A percentile compares a stretch with the other conserved stretches of the same genome.
phyloP scores from a whole-genome alignment of 2,888 invertebrate genomes.

The Ferrisia virgata region DNA sequence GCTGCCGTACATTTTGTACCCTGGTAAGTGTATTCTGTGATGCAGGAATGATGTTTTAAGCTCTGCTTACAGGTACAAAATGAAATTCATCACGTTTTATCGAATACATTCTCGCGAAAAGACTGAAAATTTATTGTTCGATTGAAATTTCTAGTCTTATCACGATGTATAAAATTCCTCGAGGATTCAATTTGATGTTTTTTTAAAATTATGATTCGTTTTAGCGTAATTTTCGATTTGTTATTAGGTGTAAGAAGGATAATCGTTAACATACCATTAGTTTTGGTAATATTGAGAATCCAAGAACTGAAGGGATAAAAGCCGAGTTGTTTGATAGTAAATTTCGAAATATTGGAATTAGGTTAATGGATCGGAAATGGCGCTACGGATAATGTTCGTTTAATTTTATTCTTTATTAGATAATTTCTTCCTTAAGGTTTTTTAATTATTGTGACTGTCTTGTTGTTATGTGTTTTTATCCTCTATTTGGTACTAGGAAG shows the following conservation, averaged over 20 bases:
- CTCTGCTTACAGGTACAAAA: background rate
- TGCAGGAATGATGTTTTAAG: background rate
- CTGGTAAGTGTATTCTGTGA: constrained; percentile 46
- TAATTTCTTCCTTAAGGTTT: background rate
- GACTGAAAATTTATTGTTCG: constrained; percentile 20
- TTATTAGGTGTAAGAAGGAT: no score
- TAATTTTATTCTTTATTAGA: background rate
- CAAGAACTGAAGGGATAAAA: background rate
- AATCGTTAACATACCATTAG: background rate
- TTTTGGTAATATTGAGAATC: background rate
- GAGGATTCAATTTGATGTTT: background rate
- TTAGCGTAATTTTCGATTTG: background rate
- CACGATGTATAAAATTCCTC: background rate
- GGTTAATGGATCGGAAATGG: background rate
- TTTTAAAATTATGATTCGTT: background rate
- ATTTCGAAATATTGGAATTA: background rate
- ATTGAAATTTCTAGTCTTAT: constrained; percentile 25
- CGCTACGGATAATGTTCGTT: background rate
- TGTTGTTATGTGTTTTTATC: constrained; percentile 2
- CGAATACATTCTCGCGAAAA: constrained; percentile 26
- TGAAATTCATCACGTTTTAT: background rate
- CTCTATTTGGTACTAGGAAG: background rate
- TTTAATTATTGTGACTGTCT: background rate
- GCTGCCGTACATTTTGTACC: constrained; percentile 50
- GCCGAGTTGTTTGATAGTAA: background rate